Evolutionary conservation across 2,888 invertebrate genomes (phyloP).

Genomic region (Dilophus febrilis): DNA sequence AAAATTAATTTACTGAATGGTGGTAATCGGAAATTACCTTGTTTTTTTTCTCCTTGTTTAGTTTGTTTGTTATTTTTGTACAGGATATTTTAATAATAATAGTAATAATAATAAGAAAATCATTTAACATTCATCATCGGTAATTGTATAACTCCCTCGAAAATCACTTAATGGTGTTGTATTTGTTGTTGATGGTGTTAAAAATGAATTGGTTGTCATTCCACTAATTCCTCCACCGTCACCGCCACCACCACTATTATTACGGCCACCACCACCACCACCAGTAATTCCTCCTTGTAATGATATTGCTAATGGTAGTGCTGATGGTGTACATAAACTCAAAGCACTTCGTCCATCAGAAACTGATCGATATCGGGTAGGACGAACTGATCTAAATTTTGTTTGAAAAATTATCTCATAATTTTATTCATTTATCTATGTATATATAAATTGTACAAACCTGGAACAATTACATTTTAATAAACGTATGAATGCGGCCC

Average conservation of each 20-base stretch:
- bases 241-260: conserved; percentile 20
- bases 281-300: conserved; percentile 40
- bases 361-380: conserved; percentile 50
- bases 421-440: too few relatives aligned
- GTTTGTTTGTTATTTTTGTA: too few relatives aligned
- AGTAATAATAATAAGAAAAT: too few relatives aligned
- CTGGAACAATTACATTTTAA: conserved; percentile 59
- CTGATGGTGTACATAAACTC: conserved; percentile 52
- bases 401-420: too few relatives aligned
- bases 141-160: conserved; percentile 26
- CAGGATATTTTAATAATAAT: too few relatives aligned
- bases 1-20: too few relatives aligned
- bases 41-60: too few relatives aligned
- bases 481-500: conserved; percentile 65
- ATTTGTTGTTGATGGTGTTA: conserved; percentile 25
- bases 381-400: conserved; percentile 53
- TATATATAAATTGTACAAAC: conserved; percentile 32
- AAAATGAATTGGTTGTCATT: conserved; percentile 17
- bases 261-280: background rate
- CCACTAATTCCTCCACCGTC: conserved; percentile 15
- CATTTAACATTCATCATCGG: conserved; percentile 23
- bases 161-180: conserved; percentile 28
- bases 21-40: too few relatives aligned
- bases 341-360: conserved; percentile 52
- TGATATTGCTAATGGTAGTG: conserved; percentile 58